Evolutionary conservation across 53 echinoderm and acorn worm genomes (phyloP), one percentile per base, ranked within the genome.

Genomic region (Mesocentrotus franciscanus): DNA sequence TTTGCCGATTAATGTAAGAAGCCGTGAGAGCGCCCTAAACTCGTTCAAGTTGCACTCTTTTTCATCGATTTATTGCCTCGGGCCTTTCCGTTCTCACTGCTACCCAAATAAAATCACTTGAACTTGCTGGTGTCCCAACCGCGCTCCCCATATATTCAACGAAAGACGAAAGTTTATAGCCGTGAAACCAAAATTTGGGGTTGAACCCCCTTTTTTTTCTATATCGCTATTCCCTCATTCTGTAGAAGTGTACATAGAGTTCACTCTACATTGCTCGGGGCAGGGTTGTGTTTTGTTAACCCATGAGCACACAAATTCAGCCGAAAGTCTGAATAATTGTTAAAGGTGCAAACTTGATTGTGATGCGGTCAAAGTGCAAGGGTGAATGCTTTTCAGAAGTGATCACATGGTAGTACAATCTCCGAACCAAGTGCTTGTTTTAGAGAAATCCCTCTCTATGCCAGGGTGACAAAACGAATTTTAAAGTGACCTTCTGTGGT

Each of bases 251-350:
- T 20, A 64, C 59, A 12, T 14, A 56, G 33, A 29, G 68, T 66
- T 66, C 13, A 34, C 62, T 22, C 57, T 60, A 16, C 90, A 60
- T 60, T 75, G 92, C 92, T 92, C n/a, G 5, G 57, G 92, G 92
- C 92, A 49, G 26, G 55, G 22, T 24, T 55, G 92, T 92, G 74
- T 92, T 92, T 71, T 71, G 92, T 71, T 92, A 92, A 92, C 92
- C 72, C 75, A 92, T 14, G 34, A 62, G 36, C 34, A 91, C 91
- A 91, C 91, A 64, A 59, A 36, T 81, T 81, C 42, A 36, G 42
- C 81, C 39, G 9, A 81, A 36, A 81, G 58, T 58, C 58, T 87
- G n/a, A 87, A 87, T 87, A 87, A 87, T 87, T 87, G 87, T 87
- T 87, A 57, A 24, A 84, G 87, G 18, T 58, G 58, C 10, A 24